Evolutionary conservation across 2,113 vertebrate species (phyloP).

Genomic region (Melanerpes formicivorus): DNA sequence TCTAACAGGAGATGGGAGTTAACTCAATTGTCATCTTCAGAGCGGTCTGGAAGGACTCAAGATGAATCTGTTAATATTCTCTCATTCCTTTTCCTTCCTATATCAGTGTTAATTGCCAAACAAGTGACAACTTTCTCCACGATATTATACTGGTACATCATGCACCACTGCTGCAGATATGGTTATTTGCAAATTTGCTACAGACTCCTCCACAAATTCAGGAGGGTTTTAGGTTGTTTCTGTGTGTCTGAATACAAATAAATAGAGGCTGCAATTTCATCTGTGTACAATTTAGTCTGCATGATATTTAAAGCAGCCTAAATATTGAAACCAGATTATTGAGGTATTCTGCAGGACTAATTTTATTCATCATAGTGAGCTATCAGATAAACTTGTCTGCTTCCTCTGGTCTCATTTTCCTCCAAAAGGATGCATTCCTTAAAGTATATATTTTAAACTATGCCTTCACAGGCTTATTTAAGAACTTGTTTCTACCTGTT

Average conservation of each 20-base stretch:
- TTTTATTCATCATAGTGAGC: background rate
- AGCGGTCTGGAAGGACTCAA: background rate
- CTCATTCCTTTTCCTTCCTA: conserved; percentile 42
- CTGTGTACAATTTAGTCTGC: conserved; percentile 9
- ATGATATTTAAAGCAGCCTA: background rate
- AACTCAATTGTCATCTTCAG: background rate
- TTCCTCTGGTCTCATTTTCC: background rate
- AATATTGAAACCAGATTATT: conserved; percentile 14
- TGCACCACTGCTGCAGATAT: background rate
- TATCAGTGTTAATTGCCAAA: conserved; percentile 63
- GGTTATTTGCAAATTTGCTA: conserved; percentile 43
- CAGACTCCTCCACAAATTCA: conserved; percentile 19
- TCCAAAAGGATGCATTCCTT: background rate
- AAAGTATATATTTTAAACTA: background rate
- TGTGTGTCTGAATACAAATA: conserved; percentile 1
- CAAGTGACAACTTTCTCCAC: conserved; percentile 46
- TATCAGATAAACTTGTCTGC: background rate
- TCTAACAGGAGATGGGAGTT: background rate
- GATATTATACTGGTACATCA: conserved; percentile 36
- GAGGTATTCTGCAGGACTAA: background rate
- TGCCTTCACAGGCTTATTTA: background rate
- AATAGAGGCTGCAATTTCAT: conserved; percentile 29
- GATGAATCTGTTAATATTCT: conserved; percentile 63
- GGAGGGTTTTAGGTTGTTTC: conserved; percentile 5
- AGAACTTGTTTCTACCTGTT: background rate